A percentile compares a stretch with the other conserved stretches of the same genome.
These are phyloP conservation scores for Luehdorfia chinensis DNA, from an alignment of 1,140 invertebrate genomes.

Conservation along the genomic window DNA sequence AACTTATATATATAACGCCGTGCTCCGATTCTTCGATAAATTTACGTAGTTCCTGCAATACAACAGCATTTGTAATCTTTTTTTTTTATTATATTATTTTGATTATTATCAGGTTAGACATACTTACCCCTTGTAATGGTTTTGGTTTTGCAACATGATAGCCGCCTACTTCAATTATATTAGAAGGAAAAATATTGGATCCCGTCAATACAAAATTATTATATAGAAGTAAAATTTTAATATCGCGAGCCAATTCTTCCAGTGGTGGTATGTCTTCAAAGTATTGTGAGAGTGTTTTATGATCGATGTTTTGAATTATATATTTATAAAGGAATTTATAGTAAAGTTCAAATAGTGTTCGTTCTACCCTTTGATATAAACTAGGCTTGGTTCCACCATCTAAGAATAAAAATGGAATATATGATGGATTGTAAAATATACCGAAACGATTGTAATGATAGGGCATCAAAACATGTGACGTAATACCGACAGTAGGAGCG, in stretches of 20 bases:
- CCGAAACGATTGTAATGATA: conserved; percentile 79
- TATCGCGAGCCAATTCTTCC: conserved; percentile 76
- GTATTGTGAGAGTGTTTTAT: conserved; percentile 67
- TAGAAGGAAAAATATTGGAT: conserved; percentile 77
- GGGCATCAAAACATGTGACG: conserved; percentile 77
- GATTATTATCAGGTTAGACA: background rate
- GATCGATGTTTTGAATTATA: conserved; percentile 42
- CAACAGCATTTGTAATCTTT: background rate
- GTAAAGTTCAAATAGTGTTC: conserved; percentile 43
- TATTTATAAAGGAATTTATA: conserved; percentile 45
- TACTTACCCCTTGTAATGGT: conserved; percentile 73
- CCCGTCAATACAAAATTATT: conserved; percentile 78
- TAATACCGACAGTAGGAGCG: conserved; percentile 79
- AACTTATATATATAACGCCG: conserved; percentile 83
- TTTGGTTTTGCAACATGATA: conserved; percentile 80
- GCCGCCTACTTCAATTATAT: conserved; percentile 82
- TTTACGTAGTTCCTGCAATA: conserved; percentile 79
- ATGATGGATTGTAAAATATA: conserved; percentile 77
- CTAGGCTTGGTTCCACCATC: conserved; percentile 75
- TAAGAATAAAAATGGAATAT: conserved; percentile 68
- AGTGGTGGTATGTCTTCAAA: conserved; percentile 79
- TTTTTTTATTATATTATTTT: background rate
- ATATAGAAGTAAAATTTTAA: conserved; percentile 80
- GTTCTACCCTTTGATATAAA: conserved; percentile 30
- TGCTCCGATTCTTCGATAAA: conserved; percentile 82